phyloP scores from a whole-genome alignment of 2,888 invertebrate genomes.

The Galerucella calmariensis region DNA sequence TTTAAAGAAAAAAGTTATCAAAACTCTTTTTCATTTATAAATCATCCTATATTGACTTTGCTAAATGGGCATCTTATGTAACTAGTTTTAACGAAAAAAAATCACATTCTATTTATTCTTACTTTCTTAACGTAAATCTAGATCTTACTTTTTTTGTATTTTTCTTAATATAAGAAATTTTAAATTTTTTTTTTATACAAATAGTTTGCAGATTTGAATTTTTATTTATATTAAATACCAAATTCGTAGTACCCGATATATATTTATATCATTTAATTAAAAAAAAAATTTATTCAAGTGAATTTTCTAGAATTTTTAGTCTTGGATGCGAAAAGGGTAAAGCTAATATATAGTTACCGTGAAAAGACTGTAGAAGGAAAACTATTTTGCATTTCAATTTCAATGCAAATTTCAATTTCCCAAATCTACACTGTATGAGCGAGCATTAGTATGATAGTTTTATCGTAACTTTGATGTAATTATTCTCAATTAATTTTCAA shows the following conservation, averaged over 20 bases:
- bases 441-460: not conserved
- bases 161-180: constrained; percentile 12
- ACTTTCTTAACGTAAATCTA: not conserved
- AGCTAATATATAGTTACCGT: not conserved
- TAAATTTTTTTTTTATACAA: not conserved
- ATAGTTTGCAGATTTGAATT: not conserved
- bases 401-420: no score
- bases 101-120: not conserved
- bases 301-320: constrained; percentile 28
- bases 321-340: not conserved
- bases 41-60: not conserved
- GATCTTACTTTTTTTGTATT: not conserved
- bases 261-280: no score
- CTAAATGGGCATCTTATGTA: not conserved
- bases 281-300: not conserved
- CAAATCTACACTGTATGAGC: not conserved
- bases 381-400: no score
- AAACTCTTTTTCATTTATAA: not conserved
- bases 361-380: not conserved
- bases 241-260: not conserved
- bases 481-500: no score
- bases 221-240: not conserved
- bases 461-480: no score
- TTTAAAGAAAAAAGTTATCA: no score
- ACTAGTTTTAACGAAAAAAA: not conserved